A percentile compares a stretch with the other conserved stretches of the same genome.
Conservation (phyloP, 1,140 invertebrate genomes). For the Leptonema lineaticorne region DNA sequence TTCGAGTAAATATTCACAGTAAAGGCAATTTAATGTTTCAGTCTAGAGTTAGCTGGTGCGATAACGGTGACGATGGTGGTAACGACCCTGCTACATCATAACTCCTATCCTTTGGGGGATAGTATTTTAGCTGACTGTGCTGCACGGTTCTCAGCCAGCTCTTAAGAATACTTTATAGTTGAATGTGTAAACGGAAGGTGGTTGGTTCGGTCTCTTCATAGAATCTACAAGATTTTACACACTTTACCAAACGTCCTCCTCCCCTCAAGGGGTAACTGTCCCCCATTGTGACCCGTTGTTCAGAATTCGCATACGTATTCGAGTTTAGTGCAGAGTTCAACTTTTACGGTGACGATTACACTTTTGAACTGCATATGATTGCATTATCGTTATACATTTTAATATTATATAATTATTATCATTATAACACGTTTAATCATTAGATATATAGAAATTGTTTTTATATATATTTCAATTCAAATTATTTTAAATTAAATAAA, state of each 20-base stretch:
- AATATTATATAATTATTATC: too few species aligned
- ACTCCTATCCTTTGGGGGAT: background rate
- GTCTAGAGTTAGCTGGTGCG: too few species aligned
- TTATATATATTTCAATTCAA: too few species aligned
- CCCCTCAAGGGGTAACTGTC: background rate
- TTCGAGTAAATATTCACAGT: background rate
- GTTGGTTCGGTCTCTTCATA: background rate
- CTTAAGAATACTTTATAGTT: constrained; percentile 32
- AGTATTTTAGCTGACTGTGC: constrained; percentile 18
- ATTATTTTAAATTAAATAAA: too few species aligned
- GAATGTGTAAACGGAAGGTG: constrained; percentile 30
- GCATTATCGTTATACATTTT: background rate
- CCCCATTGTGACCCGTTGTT: background rate
- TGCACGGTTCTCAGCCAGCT: constrained; percentile 6
- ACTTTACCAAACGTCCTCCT: background rate
- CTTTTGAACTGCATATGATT: constrained; percentile 1
- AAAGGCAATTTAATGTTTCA: background rate
- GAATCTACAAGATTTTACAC: background rate
- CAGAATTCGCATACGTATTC: too few species aligned
- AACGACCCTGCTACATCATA: background rate
- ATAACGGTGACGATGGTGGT: background rate
- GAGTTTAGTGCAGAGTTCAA: too few species aligned
- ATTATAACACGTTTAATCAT: too few species aligned
- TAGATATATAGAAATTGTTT: too few species aligned
- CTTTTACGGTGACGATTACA: background rate